Percentiles rank a stretch among this genome's conserved stretches.
Evolutionary conservation across 2,888 invertebrate species (phyloP).

Genomic region (Eupithecia inturbata): DNA sequence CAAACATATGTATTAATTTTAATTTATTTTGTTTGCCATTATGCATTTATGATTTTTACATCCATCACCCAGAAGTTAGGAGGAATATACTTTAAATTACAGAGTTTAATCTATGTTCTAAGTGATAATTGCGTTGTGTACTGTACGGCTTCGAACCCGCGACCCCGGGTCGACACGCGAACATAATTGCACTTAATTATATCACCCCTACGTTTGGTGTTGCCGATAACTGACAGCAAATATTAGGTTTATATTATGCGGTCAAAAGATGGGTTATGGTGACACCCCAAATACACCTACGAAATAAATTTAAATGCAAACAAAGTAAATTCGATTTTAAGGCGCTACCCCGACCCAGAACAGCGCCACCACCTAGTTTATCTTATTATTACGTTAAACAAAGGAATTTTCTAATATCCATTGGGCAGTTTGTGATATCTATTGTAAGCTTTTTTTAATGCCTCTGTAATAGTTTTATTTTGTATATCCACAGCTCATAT

Average conservation of each 20-base stretch:
- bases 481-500: too few relatives aligned
- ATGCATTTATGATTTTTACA: too few relatives aligned
- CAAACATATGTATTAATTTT: too few relatives aligned
- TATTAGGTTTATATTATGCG: constrained; percentile 15
- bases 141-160: constrained; percentile 16
- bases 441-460: too few relatives aligned
- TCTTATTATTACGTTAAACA: too few relatives aligned
- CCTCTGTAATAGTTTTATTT: too few relatives aligned
- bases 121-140: constrained; percentile 7
- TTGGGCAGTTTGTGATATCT: too few relatives aligned
- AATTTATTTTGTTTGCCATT: too few relatives aligned
- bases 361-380: too few relatives aligned
- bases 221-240: not conserved
- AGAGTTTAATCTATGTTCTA: not conserved
- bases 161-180: constrained; percentile 20
- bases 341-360: too few relatives aligned
- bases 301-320: not conserved
- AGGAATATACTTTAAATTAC: not conserved
- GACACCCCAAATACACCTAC: not conserved
- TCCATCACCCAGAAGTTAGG: not conserved
- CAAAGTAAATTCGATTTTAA: not conserved
- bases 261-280: not conserved
- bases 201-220: not conserved
- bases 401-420: too few relatives aligned
- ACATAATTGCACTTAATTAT: constrained; percentile 25